phyloP scores from a whole-genome alignment of 2,113 vertebrate genomes.

The Mus spicilegus region DNA sequence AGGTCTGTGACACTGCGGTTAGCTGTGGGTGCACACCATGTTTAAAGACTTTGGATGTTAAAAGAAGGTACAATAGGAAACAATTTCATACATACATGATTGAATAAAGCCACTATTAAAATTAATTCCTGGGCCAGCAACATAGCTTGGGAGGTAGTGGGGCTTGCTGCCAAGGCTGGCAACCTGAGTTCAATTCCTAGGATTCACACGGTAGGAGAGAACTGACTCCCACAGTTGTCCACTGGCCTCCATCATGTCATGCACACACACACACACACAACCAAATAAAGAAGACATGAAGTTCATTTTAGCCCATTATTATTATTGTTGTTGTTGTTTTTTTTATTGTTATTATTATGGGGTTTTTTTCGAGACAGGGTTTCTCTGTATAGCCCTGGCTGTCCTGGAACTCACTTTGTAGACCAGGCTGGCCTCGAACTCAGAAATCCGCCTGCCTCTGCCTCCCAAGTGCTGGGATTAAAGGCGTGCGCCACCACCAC shows the following conservation, averaged over 20 bases:
- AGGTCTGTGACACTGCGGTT: not conserved
- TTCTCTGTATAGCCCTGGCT: no score
- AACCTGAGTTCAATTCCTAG: not conserved
- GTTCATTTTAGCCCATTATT: not conserved
- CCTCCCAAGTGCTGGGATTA: no score
- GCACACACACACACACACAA: not conserved
- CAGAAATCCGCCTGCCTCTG: no score
- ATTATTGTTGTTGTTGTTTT: no score
- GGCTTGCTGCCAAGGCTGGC: not conserved
- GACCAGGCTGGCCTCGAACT: no score
- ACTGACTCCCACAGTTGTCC: not conserved
- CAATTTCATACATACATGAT: not conserved
- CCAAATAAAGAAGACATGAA: not conserved
- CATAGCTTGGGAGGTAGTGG: not conserved
- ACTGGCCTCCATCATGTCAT: not conserved
- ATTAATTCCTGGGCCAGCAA: not conserved
- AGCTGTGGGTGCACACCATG: not conserved
- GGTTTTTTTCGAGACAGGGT: no score
- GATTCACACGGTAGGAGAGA: not conserved
- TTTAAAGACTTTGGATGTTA: not conserved
- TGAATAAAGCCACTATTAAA: conserved; percentile 4
- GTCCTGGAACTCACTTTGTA: no score
- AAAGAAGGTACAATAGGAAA: not conserved
- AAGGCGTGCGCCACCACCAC: no score
- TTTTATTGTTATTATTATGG: no score